Percentiles rank a stretch among this genome's conserved stretches.
phyloP scores from a whole-genome alignment of 1,140 invertebrate genomes.

The Luehdorfia chinensis region DNA sequence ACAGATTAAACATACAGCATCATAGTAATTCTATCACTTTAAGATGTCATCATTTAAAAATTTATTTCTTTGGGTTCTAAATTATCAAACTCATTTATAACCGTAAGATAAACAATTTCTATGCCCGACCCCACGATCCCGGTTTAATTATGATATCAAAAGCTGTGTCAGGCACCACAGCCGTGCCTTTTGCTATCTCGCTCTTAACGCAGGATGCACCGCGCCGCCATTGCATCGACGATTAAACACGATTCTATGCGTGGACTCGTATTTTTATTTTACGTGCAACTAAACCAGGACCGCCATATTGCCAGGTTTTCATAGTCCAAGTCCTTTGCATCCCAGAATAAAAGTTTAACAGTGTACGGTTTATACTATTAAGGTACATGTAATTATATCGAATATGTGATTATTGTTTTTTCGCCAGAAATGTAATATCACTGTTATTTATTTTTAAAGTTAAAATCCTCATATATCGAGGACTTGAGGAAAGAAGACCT shows the following conservation, averaged over 20 bases:
- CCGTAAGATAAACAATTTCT: slow-evolving; percentile 61
- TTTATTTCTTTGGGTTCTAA: slow-evolving; percentile 38
- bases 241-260: slow-evolving; percentile 75
- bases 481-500: too few relatives aligned
- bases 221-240: slow-evolving; percentile 49
- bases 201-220: slow-evolving; percentile 41
- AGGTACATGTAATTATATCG: too few relatives aligned
- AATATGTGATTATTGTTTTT: too few relatives aligned
- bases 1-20: too few relatives aligned
- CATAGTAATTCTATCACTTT: too few relatives aligned
- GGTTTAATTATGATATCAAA: slow-evolving; percentile 73
- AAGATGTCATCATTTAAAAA: too few relatives aligned
- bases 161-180: slow-evolving; percentile 44
- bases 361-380: too few relatives aligned
- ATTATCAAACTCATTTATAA: slow-evolving; percentile 47
- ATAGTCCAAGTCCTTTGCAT: too few relatives aligned
- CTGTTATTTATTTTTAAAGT: too few relatives aligned
- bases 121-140: slow-evolving; percentile 35
- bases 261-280: slow-evolving; percentile 63
- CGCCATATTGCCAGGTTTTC: background rate
- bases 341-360: too few relatives aligned
- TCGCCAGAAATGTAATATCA: too few relatives aligned
- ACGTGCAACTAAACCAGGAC: slow-evolving; percentile 17
- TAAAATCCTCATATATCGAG: too few relatives aligned
- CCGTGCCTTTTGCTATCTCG: slow-evolving; percentile 42